Base-by-base conservation (phyloP, 1,140 invertebrate genomes). In the Brachionus calyciflorus region DNA sequence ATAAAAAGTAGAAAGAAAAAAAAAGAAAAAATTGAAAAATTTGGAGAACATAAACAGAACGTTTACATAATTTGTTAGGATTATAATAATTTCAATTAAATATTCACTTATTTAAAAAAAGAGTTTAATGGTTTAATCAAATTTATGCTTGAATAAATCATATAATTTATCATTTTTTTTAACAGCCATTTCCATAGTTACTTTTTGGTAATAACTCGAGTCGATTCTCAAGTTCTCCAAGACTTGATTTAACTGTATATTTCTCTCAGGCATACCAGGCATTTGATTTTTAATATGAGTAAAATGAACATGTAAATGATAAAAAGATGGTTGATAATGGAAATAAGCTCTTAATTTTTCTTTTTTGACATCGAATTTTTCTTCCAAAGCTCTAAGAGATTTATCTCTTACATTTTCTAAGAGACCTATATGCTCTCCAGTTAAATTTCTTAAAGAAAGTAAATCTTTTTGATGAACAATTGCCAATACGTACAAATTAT, bases 271-370 rank as follows among this genome's bases (percentile, higher is more conserved):
- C 63, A 80, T 86, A 86, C 92, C 92, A 68, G 92, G 91, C 2
- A 91, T 89, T 79, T 93, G 91, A 85, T 90, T 90, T 70, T 89
- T 88, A 0, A 96, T 81, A 77, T 90, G 89, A n/a, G 91, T 92
- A 80, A 96, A 94, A 84, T 98, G 95, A 2, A 98, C 88, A 82
- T 98, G 96, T 7, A 98, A 86, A 85, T 98, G 94, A 86, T 96
- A 97, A 85, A 94, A 98, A 0, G 93, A 93, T 4, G 96, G 96
- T 81, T 94, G 94, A 85, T 98, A 98, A 83, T 98, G 96, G 3
- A 98, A 84, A 84, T 93, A 98, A 6, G 84, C 79, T 55, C 93
- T 88, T 19, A 97, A 82, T 81, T 93, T 90, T 55, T 88, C 88
- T 28, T 85, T 81, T 21, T 88, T 83, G 5, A 97, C 77, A 4